Conservation (phyloP, 2,888 invertebrate species). For the Baronia brevicornis region DNA sequence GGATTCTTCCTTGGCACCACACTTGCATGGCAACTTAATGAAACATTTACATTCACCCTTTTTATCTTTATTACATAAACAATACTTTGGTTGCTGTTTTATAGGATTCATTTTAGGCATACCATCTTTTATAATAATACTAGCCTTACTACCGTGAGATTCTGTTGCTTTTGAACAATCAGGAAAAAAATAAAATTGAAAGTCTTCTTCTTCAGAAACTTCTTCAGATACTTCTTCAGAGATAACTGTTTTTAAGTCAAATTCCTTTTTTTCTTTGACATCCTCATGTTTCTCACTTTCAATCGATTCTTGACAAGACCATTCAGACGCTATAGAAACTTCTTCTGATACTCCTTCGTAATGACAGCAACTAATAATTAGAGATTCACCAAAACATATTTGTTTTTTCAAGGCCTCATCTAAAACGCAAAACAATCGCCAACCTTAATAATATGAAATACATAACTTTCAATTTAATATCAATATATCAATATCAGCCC, state of each 20-base stretch:
- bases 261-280: conserved; percentile 26
- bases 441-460: not conserved
- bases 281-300: conserved; percentile 34
- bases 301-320: conserved; percentile 44
- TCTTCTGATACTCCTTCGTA: conserved; percentile 39
- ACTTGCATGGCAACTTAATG: conserved; percentile 46
- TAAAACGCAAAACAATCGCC: conserved; percentile 28
- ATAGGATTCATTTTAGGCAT: conserved; percentile 48
- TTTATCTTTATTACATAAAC: conserved; percentile 41
- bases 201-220: conserved; percentile 35
- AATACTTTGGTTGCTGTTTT: conserved; percentile 26
- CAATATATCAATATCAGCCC: no score
- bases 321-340: conserved; percentile 57
- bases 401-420: conserved; percentile 64
- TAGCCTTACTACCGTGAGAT: conserved; percentile 39
- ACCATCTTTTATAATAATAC: conserved; percentile 48
- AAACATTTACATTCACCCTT: conserved; percentile 47
- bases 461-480: no score
- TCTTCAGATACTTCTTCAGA: conserved; percentile 33
- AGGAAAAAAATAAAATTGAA: conserved; percentile 64
- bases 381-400: conserved; percentile 71
- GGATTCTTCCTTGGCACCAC: conserved; percentile 41
- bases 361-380: conserved; percentile 71
- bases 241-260: no score
- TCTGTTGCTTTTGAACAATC: conserved; percentile 45